These are phyloP conservation scores for Pelecanus crispus DNA, from an alignment of 2,113 vertebrate species.

Conservation along the genomic window DNA sequence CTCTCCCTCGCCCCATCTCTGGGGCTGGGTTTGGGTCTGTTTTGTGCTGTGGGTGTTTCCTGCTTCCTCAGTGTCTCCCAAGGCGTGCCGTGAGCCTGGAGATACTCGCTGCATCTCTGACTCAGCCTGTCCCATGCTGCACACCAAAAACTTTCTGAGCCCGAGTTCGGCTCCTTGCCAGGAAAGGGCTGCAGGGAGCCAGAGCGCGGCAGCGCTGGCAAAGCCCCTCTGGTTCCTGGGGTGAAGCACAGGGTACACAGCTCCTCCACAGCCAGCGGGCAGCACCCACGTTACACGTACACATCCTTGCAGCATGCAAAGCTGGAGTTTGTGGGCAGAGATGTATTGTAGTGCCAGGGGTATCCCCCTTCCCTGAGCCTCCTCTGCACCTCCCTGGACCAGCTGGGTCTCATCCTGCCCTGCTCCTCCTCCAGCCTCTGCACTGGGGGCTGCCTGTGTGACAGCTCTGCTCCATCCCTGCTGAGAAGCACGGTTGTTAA, in stretches of 20 bases:
- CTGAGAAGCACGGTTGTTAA: neutral
- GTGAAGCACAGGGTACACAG: neutral
- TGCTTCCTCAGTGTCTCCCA: neutral
- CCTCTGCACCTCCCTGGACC: neutral
- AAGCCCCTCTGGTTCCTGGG: neutral
- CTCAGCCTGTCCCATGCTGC: no score
- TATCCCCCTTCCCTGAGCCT: neutral
- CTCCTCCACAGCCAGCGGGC: no score
- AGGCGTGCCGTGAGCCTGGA: neutral
- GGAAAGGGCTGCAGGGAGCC: neutral
- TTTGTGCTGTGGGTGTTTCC: neutral
- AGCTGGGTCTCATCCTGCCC: neutral
- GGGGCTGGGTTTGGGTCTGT: neutral
- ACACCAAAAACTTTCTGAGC: neutral
- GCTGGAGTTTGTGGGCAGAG: neutral
- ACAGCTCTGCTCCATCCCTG: neutral
- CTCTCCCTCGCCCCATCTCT: neutral
- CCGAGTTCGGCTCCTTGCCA: neutral
- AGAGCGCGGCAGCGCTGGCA: neutral
- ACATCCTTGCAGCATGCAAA: accelerated
- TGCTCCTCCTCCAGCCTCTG: neutral
- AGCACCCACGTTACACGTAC: accelerated
- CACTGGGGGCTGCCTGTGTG: neutral
- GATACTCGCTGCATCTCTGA: neutral
- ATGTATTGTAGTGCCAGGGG: neutral